Evolutionary conservation across 1,140 invertebrate species (phyloP).

Genomic region (Zaprionus ornatus): DNA sequence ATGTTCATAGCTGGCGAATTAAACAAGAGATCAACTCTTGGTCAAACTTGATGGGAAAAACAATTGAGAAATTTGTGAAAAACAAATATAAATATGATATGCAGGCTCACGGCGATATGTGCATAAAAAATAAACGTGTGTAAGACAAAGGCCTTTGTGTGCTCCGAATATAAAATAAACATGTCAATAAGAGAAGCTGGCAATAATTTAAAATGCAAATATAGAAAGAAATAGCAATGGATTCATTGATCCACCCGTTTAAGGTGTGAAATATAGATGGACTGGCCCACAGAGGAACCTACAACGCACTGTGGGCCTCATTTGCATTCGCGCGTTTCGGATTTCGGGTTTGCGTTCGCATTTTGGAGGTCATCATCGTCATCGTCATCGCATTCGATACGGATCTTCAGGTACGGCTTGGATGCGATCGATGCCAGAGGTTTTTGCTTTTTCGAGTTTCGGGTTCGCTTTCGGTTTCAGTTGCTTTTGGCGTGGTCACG

Average conservation of each 20-base stretch:
- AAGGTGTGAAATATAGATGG: slow-evolving; percentile 78
- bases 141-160: slow-evolving; percentile 73
- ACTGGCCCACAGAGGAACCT: slow-evolving; percentile 31
- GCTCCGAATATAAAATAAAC: slow-evolving; percentile 58
- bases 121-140: slow-evolving; percentile 54
- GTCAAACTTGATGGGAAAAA: slow-evolving; percentile 34
- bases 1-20: slow-evolving; percentile 67
- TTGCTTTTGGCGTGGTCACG: slow-evolving; percentile 42
- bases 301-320: slow-evolving; percentile 62
- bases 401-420: slow-evolving; percentile 40
- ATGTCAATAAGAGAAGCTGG: slow-evolving; percentile 69
- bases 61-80: slow-evolving; percentile 71
- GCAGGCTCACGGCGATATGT: slow-evolving; percentile 38
- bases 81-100: slow-evolving; percentile 39
- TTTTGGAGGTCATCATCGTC: slow-evolving; percentile 45
- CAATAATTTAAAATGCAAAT: slow-evolving; percentile 82
- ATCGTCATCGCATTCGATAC: slow-evolving; percentile 40
- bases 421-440: slow-evolving; percentile 14
- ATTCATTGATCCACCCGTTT: slow-evolving; percentile 62
- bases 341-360: slow-evolving; percentile 31
- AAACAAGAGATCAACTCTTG: slow-evolving; percentile 55
- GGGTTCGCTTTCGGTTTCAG: slow-evolving; percentile 32
- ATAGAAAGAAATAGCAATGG: slow-evolving; percentile 55
- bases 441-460: slow-evolving; percentile 15
- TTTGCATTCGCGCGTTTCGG: slow-evolving; percentile 53